Evolutionary conservation across 2,113 vertebrate genomes (phyloP).

Genomic region (Actinemys pallida): DNA sequence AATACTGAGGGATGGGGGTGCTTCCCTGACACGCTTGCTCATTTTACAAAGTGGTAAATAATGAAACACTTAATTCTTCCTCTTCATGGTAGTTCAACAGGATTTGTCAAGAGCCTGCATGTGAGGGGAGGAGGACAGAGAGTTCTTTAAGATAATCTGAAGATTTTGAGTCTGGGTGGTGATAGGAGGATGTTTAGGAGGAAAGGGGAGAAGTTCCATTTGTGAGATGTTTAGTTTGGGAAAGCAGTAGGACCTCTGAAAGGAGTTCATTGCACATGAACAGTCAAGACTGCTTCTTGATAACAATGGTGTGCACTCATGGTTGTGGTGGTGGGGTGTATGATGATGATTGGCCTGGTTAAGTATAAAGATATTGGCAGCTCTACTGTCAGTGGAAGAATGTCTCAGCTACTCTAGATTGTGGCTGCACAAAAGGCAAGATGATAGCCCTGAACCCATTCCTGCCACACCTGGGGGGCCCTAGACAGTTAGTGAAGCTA

Average conservation of each 20-base stretch:
- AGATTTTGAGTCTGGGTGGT: background rate
- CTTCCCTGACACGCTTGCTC: background rate
- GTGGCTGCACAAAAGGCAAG: fast-evolving
- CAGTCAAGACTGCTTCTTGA: background rate
- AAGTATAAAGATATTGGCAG: background rate
- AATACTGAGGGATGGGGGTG: background rate
- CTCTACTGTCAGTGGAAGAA: background rate
- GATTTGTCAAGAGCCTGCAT: background rate
- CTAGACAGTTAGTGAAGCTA: background rate
- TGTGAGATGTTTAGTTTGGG: background rate
- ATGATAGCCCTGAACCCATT: background rate
- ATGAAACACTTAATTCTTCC: too few species aligned
- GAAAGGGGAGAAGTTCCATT: background rate
- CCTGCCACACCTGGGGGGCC: background rate
- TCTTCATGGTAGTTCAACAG: too few species aligned
- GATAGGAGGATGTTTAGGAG: background rate
- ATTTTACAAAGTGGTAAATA: background rate
- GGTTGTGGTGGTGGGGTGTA: background rate
- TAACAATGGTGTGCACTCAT: background rate
- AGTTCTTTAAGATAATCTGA: background rate
- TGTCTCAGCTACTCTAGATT: fast-evolving
- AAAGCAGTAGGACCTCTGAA: background rate
- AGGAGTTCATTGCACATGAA: background rate
- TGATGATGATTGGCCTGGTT: background rate
- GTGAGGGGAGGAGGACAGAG: background rate